Conservation (phyloP, 2,797 vertebrate genomes). For the Protonibea diacanthus region DNA sequence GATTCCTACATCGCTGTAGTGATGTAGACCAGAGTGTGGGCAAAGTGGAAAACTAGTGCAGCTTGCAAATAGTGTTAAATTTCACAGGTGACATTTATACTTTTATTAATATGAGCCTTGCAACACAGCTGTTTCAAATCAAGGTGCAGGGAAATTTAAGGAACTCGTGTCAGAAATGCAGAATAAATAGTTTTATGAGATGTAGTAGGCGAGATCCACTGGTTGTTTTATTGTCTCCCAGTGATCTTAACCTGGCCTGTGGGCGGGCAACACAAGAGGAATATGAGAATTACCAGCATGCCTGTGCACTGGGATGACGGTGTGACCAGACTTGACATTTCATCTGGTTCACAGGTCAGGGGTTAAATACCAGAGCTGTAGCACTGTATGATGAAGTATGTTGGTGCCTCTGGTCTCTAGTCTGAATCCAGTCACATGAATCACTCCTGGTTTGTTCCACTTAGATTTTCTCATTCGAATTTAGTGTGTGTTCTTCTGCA, state of each 20-base stretch:
- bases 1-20: neutral
- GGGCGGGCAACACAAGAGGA: neutral
- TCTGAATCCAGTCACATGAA: constrained; percentile 2
- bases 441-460: neutral
- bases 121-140: neutral
- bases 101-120: neutral
- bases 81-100: constrained; percentile 9
- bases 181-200: neutral
- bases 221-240: constrained; percentile 10
- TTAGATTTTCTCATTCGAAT: neutral
- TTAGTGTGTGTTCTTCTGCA: neutral
- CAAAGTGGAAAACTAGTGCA: neutral
- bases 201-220: too few relatives aligned
- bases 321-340: constrained; percentile 7
- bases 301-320: neutral
- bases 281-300: neutral
- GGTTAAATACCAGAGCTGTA: constrained; percentile 13
- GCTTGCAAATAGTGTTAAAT: neutral
- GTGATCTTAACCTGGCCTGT: constrained; percentile 7
- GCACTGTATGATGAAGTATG: constrained; percentile 1
- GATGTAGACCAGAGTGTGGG: neutral
- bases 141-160: neutral
- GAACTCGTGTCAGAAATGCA: neutral
- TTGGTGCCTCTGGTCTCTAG: neutral
- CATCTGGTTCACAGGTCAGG: constrained; percentile 21